Percentiles rank a stretch among this genome's conserved stretches.
phyloP scores from a whole-genome alignment of 2,888 invertebrate species.

The Branchipolynoe longqiensis region DNA sequence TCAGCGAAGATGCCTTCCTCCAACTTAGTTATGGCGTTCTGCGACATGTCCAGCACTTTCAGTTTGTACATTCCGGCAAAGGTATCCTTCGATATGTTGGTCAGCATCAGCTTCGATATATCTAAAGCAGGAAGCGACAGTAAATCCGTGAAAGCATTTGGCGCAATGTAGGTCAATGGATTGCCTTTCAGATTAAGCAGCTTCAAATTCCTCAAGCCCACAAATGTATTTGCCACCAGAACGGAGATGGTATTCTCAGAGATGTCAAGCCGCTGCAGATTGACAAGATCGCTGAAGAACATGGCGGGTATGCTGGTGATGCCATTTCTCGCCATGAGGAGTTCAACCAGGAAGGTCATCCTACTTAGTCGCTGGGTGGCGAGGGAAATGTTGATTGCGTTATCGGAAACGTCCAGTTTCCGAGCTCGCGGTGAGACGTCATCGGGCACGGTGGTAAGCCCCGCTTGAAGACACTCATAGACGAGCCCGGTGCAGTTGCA shows the following conservation, averaged over 20 bases:
- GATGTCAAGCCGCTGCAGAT: conserved; percentile 20
- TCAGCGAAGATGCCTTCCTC: neutral
- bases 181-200: neutral
- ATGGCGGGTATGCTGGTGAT: neutral
- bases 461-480: neutral
- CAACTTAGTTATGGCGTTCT: neutral
- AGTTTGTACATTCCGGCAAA: conserved; percentile 13
- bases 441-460: neutral
- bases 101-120: neutral
- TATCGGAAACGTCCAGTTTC: conserved; percentile 1
- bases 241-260: conserved; percentile 12
- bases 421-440: neutral
- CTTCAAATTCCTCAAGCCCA: neutral
- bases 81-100: neutral
- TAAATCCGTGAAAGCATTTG: neutral
- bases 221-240: neutral
- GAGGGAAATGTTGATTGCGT: neutral
- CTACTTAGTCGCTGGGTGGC: neutral
- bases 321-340: neutral
- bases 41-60: conserved; percentile 17
- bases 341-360: neutral
- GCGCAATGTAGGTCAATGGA: neutral
- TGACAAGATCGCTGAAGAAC: neutral
- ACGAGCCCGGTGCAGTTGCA: conserved; percentile 26
- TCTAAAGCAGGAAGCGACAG: neutral